Conservation (phyloP, 2,113 vertebrate species). For the Petroica traversi region DNA sequence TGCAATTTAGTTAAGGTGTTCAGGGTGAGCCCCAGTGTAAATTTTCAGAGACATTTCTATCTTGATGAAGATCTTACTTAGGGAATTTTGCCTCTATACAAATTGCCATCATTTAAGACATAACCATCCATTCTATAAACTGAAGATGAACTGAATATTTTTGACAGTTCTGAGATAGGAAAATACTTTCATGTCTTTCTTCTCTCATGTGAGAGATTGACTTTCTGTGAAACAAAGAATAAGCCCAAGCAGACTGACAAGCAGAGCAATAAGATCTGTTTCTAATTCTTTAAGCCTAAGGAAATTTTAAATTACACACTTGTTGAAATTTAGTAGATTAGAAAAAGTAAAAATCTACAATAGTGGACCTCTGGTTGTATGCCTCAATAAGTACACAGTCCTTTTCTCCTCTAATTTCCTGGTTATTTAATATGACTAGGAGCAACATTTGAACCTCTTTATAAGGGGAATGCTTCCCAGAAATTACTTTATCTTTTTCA, state of each 20-base stretch:
- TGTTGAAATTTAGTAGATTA: not conserved
- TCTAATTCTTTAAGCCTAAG: not conserved
- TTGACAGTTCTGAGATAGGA: not conserved
- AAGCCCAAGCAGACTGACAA: not conserved
- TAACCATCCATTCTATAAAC: not conserved
- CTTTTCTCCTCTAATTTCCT: not conserved
- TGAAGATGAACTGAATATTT: not conserved
- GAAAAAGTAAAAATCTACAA: not conserved
- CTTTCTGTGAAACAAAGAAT: not conserved
- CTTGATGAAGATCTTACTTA: not conserved
- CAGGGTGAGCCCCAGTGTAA: not conserved
- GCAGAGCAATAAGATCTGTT: not conserved
- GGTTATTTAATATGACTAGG: not conserved
- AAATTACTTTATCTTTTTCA: slow-evolving; percentile 13
- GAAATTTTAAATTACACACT: not conserved
- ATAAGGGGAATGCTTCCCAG: not conserved
- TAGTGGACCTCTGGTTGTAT: not conserved
- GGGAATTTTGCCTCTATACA: not conserved
- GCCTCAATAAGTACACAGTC: not conserved
- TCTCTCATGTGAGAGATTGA: not conserved
- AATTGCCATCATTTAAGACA: not conserved
- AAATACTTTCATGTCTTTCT: not conserved
- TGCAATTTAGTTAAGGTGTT: not conserved
- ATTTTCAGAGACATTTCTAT: not conserved
- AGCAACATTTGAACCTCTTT: not conserved